These are phyloP conservation scores for Neolamprologus hecqui DNA, from an alignment of 2,113 vertebrate species.

Conservation along the genomic window DNA sequence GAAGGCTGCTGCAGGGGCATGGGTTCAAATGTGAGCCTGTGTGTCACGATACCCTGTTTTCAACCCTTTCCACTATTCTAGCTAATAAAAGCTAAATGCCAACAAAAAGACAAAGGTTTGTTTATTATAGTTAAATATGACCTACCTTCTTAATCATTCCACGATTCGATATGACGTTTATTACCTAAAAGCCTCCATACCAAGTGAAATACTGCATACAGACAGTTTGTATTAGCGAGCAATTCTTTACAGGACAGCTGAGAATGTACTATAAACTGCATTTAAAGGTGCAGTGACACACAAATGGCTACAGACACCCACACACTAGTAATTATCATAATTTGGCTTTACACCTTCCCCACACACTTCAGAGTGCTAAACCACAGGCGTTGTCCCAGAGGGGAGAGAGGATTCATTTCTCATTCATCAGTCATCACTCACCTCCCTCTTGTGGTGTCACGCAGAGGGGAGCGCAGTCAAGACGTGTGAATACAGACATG, in stretches of 20 bases:
- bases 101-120: background rate
- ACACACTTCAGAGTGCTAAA: conserved; percentile 22
- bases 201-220: background rate
- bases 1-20: background rate
- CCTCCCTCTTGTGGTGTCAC: background rate
- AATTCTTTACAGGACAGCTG: conserved; percentile 14
- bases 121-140: background rate
- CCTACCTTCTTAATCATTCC: background rate
- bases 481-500: conserved; percentile 14
- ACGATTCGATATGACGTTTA: background rate
- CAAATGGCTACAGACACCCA: conserved; percentile 17
- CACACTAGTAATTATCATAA: conserved; percentile 42
- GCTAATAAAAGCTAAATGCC: background rate
- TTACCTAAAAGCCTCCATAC: background rate
- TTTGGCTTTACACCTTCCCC: conserved; percentile 41
- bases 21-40: background rate
- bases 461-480: background rate
- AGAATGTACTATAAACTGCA: conserved; percentile 33
- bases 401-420: background rate
- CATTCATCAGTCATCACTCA: conserved; percentile 35
- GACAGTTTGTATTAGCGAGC: background rate
- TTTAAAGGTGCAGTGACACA: conserved; percentile 30
- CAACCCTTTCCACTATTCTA: background rate
- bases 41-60: background rate
- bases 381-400: background rate